A percentile compares a stretch with the other conserved stretches of the same genome.
Conservation (phyloP, 1,140 invertebrate species). For the Lepidurus packardi region DNA sequence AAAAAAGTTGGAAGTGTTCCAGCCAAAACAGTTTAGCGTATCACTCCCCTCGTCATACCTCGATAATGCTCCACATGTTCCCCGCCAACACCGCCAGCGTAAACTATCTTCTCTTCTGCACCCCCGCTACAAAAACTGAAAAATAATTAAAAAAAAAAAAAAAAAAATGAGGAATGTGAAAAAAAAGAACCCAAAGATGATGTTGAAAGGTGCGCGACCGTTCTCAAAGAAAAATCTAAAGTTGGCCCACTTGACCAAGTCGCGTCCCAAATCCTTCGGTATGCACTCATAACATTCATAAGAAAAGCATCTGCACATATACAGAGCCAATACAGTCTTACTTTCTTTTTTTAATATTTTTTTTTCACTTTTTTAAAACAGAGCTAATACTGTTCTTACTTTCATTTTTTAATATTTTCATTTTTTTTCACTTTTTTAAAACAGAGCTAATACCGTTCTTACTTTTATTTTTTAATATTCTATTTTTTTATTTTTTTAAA, state of each 20-base stretch:
- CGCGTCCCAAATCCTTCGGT: background rate
- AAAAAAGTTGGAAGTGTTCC: background rate
- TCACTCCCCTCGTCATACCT: background rate
- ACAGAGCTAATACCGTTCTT: too few species aligned
- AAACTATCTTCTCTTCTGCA: background rate
- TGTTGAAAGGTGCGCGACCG: background rate
- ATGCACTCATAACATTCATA: background rate
- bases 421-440: too few species aligned
- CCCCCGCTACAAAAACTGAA: background rate
- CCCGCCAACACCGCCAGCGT: background rate
- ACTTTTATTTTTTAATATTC: too few species aligned
- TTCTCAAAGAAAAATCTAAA: background rate
- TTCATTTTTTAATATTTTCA: too few species aligned
- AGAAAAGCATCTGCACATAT: background rate
- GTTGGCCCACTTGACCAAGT: background rate
- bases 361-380: background rate
- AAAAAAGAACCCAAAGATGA: background rate
- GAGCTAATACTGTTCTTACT: too few species aligned
- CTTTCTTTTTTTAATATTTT: background rate
- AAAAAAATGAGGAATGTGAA: background rate
- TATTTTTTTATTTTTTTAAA: too few species aligned
- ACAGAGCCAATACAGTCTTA: background rate
- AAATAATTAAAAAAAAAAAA: background rate
- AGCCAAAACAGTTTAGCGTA: background rate
- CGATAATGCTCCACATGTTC: constrained; percentile 13